Base-by-base conservation (phyloP, 2,797 vertebrate species). In the Enteromius fasciolatus region DNA sequence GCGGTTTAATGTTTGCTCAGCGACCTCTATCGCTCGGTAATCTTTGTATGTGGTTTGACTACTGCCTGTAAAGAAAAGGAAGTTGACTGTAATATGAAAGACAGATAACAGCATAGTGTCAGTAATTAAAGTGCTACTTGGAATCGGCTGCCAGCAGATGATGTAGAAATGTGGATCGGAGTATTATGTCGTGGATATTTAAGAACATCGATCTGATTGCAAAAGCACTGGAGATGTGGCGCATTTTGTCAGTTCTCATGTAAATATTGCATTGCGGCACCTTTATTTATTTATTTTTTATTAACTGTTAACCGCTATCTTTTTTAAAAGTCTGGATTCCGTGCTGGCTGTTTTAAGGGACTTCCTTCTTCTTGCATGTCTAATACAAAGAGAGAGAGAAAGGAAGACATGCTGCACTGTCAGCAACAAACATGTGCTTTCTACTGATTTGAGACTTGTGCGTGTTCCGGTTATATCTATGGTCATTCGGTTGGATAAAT, bases 381-480 rank as follows among this genome's bases (percentile, higher is more conserved):
- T 63, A 54, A 82, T 17, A 11, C 31, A 68, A 73, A 54, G 25
- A 39, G 68, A 41, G 44, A 15, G 11, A 44, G 28, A 70, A 80
- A 86, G 85, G 85, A 86, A 86, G 64, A 48, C 14, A 11, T 28
- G 50, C n/a, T 70, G 81, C 57, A 20, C 20, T 23, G 28, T 83
- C 75, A 84, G 61, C 80, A 80, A 52, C 78, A 74, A 17, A 23
- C 48, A 75, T 54, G 4, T 4, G 33, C 67, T 28, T 8, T 64
- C n/a, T 23, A 50, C 44, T 64, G 57, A 73, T 81, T 48, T 64
- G 28, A 64, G 36, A 11, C 10, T 36, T 44, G 15, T 28, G n/a
- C 3, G 36, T 18, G 36, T 57, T 75, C 20, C n/a, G 1, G 33
- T 41, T 41, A 12, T 61, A 11, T 25, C 1, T 15, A 36, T 28